Evolutionary conservation across 2,888 invertebrate genomes (phyloP).

Genomic region (Plagodis dolabraria): DNA sequence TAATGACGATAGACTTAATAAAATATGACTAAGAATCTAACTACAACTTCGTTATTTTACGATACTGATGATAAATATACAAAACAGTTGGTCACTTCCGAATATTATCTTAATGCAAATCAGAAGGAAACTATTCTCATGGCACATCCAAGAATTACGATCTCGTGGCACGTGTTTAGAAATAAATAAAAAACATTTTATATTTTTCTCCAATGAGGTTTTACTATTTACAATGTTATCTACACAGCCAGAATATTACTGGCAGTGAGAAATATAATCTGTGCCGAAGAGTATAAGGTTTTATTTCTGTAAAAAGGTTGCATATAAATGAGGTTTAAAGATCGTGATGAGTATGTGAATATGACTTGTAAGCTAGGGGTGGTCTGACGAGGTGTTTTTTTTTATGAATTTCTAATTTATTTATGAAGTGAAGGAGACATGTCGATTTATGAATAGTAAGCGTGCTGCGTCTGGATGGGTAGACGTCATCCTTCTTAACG

Average conservation of each 20-base stretch:
- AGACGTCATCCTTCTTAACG: conserved; percentile 12
- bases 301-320: conserved; percentile 16
- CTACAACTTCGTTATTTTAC: background rate
- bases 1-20: too few species aligned
- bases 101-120: conserved; percentile 62
- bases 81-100: conserved; percentile 46
- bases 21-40: background rate
- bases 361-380: conserved; percentile 56
- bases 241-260: conserved; percentile 6
- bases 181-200: conserved; percentile 25
- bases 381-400: conserved; percentile 56
- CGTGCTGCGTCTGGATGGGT: conserved; percentile 44
- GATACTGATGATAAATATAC: background rate
- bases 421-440: conserved; percentile 70
- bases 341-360: conserved; percentile 60
- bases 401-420: conserved; percentile 71
- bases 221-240: conserved; percentile 9
- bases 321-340: conserved; percentile 17
- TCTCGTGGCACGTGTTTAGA: conserved; percentile 48
- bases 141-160: conserved; percentile 47
- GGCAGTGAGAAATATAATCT: conserved; percentile 18
- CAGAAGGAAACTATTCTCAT: conserved; percentile 40
- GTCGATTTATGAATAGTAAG: conserved; percentile 74
- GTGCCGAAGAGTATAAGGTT: conserved; percentile 26
- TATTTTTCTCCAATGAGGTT: conserved; percentile 6